Conservation (phyloP, 1,140 invertebrate species). For the Leptoteleia sp. region DNA sequence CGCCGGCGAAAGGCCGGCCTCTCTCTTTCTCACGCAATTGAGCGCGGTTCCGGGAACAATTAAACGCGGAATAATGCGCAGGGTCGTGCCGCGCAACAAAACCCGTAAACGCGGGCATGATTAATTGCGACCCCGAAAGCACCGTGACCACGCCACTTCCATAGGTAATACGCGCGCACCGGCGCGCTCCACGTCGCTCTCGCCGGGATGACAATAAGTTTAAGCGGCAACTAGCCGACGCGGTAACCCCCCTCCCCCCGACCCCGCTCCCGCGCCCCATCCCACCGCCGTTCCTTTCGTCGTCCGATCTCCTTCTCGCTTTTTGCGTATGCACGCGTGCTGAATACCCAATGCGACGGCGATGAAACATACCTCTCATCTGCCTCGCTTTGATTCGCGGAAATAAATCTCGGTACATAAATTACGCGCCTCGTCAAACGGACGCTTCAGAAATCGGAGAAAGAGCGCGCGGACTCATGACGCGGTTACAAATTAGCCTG, state of each 20-base stretch:
- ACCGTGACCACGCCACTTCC: conserved; percentile 51
- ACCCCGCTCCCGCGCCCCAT: not conserved
- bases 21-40: conserved; percentile 62
- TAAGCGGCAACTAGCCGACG: conserved; percentile 35
- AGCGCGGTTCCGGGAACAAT: conserved; percentile 71
- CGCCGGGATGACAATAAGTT: conserved; percentile 58
- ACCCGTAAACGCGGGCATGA: conserved; percentile 70
- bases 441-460: conserved; percentile 53
- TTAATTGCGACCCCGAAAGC: conserved; percentile 67
- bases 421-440: conserved; percentile 64
- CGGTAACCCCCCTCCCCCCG: conserved; percentile 7
- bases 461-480: conserved; percentile 57
- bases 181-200: conserved; percentile 48
- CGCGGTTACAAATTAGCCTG: conserved; percentile 63
- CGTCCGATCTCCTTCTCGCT: conserved; percentile 17
- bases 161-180: conserved; percentile 52
- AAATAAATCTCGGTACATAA: conserved; percentile 64
- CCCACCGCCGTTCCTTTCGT: no score
- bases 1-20: conserved; percentile 18
- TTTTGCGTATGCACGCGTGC: conserved; percentile 52
- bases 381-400: conserved; percentile 55
- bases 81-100: conserved; percentile 67
- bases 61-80: conserved; percentile 68
- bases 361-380: conserved; percentile 51
- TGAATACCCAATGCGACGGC: conserved; percentile 62